These are phyloP conservation scores for Melipona quadrifasciata DNA, from an alignment of 1,140 invertebrate species.

Conservation along the genomic window DNA sequence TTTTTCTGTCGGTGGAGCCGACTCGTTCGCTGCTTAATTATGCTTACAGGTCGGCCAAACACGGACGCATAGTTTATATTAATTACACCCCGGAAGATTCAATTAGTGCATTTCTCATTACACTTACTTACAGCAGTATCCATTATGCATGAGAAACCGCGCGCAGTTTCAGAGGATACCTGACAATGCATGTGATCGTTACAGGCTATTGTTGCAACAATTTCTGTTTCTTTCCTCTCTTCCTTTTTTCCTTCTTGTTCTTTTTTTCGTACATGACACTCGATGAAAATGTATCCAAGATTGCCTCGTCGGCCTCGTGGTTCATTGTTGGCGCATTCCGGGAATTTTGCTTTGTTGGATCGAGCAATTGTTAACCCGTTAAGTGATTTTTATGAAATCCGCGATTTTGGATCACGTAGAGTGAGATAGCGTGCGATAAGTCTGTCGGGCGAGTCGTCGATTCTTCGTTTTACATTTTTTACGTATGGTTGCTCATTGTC, in stretches of 20 bases:
- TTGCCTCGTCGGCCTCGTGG: conserved; percentile 8
- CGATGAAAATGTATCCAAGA: conserved; percentile 39
- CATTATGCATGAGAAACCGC: conserved; percentile 78
- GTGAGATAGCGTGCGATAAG: neutral
- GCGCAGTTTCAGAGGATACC: conserved; percentile 54
- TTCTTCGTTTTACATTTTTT: neutral
- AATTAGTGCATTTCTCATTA: conserved; percentile 81
- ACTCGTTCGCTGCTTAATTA: conserved; percentile 74
- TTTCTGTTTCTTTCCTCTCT: neutral
- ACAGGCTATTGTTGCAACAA: conserved; percentile 30
- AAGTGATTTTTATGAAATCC: neutral
- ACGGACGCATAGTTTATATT: conserved; percentile 77
- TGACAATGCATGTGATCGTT: conserved; percentile 72
- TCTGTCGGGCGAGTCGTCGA: neutral
- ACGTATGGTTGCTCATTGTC: neutral
- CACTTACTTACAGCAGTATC: conserved; percentile 78
- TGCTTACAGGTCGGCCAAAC: conserved; percentile 66
- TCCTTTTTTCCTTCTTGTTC: neutral
- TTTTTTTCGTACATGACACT: conserved; percentile 22
- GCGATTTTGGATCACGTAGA: neutral
- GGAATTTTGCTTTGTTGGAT: conserved; percentile 23
- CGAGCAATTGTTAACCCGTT: conserved; percentile 15
- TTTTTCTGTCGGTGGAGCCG: conserved; percentile 43
- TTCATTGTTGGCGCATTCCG: conserved; percentile 8
- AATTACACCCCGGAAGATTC: conserved; percentile 81